Evolutionary conservation across 2,797 vertebrate genomes (phyloP).

Genomic region (Alfaro cultratus): DNA sequence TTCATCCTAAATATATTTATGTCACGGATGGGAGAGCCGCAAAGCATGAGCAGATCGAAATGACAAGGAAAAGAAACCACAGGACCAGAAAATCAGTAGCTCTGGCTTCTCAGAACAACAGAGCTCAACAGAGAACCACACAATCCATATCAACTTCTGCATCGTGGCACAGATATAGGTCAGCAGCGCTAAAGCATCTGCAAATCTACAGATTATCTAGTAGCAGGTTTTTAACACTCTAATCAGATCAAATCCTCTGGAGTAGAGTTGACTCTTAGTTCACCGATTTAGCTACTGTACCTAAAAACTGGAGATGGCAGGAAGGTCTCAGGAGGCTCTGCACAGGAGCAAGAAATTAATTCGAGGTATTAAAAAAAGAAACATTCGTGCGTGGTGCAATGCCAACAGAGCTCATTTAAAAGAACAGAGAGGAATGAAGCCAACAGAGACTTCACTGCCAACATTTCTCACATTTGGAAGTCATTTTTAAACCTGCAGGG

Average conservation of each 20-base stretch:
- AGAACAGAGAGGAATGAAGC: neutral
- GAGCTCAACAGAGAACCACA: constrained; percentile 16
- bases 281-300: neutral
- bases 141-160: constrained; percentile 26
- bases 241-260: constrained; percentile 67
- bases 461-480: constrained; percentile 62
- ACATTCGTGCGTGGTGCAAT: neutral
- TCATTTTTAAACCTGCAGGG: constrained; percentile 61
- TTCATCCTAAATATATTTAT: neutral
- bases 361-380: neutral
- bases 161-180: constrained; percentile 66
- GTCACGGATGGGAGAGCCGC: neutral
- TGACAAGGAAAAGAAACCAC: constrained; percentile 37
- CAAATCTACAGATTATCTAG: constrained; percentile 69
- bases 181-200: constrained; percentile 58
- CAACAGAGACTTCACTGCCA: constrained; percentile 13
- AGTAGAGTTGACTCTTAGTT: constrained; percentile 35
- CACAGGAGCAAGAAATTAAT: neutral
- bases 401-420: neutral
- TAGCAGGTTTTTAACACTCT: constrained; percentile 53
- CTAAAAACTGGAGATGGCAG: neutral
- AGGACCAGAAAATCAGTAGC: constrained; percentile 21
- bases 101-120: constrained; percentile 35
- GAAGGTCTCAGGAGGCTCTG: neutral
- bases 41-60: constrained; percentile 12